Conservation (phyloP, 2,113 vertebrate genomes). For the Xiphophorus hellerii region DNA sequence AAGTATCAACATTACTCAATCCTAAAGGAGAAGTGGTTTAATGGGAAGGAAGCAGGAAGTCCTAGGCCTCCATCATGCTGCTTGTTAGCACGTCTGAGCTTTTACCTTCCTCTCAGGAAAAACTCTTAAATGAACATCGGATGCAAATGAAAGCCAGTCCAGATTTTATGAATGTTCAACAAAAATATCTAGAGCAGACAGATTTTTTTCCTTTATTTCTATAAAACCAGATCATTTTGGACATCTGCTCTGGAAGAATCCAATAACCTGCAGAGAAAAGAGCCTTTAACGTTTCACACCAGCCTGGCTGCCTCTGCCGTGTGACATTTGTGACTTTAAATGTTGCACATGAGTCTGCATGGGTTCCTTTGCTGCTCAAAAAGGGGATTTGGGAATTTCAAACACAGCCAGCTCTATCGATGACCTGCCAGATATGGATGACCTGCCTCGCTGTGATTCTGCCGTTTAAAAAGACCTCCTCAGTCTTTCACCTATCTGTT, state of each 20-base stretch:
- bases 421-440: constrained; percentile 57
- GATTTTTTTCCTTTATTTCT: not conserved
- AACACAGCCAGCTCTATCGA: constrained; percentile 46
- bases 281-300: not conserved
- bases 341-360: not conserved
- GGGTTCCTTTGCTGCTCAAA: not conserved
- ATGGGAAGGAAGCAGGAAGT: constrained; percentile 36
- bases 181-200: not conserved
- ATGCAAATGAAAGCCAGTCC: constrained; percentile 11
- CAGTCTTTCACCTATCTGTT: constrained; percentile 2
- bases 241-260: constrained; percentile 2
- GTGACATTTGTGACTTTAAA: constrained; percentile 40
- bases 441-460: constrained; percentile 43
- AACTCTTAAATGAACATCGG: constrained; percentile 7
- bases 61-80: not conserved
- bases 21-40: constrained; percentile 34
- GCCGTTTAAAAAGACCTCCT: constrained; percentile 52
- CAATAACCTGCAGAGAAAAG: constrained; percentile 2
- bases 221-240: not conserved
- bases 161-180: not conserved
- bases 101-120: not conserved
- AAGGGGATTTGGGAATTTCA: constrained; percentile 41
- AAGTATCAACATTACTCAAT: constrained; percentile 67
- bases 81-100: constrained; percentile 3
- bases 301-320: not conserved